These are phyloP conservation scores for Silvanus unidentatus DNA, from an alignment of 2,888 invertebrate genomes.

Conservation along the genomic window DNA sequence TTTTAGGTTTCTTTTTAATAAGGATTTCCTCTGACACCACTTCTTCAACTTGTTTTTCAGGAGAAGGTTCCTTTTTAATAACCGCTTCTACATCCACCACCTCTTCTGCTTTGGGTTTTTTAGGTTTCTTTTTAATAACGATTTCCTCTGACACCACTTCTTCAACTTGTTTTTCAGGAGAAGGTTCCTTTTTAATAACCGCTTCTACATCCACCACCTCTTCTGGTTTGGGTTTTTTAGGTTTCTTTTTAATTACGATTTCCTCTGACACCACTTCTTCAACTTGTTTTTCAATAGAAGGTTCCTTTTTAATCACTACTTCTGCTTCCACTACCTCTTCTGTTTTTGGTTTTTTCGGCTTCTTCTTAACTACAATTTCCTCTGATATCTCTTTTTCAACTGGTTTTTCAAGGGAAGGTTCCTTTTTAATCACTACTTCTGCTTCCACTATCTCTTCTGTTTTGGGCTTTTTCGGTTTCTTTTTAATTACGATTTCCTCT, in stretches of 20 bases:
- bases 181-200: constrained; percentile 40
- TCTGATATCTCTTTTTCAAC: neutral
- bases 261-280: constrained; percentile 51
- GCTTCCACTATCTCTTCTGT: constrained; percentile 25
- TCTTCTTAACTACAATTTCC: constrained; percentile 18
- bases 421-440: constrained; percentile 22
- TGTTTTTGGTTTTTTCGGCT: constrained; percentile 24
- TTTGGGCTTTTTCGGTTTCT: constrained; percentile 29
- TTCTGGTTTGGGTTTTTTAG: constrained; percentile 13
- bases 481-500: constrained; percentile 34
- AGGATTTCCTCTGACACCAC: constrained; percentile 35
- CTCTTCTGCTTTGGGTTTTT: constrained; percentile 29
- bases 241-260: constrained; percentile 53
- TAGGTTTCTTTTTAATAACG: constrained; percentile 29
- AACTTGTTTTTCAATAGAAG: constrained; percentile 44
- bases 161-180: constrained; percentile 31
- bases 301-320: constrained; percentile 46
- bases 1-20: constrained; percentile 33
- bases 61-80: constrained; percentile 25
- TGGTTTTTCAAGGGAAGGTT: constrained; percentile 4
- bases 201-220: constrained; percentile 39
- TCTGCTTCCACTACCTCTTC: constrained; percentile 43
- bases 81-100: constrained; percentile 30
- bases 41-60: constrained; percentile 18
- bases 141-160: constrained; percentile 38